Base-by-base conservation (phyloP, 1,140 invertebrate genomes). In the Drosophila auraria region DNA sequence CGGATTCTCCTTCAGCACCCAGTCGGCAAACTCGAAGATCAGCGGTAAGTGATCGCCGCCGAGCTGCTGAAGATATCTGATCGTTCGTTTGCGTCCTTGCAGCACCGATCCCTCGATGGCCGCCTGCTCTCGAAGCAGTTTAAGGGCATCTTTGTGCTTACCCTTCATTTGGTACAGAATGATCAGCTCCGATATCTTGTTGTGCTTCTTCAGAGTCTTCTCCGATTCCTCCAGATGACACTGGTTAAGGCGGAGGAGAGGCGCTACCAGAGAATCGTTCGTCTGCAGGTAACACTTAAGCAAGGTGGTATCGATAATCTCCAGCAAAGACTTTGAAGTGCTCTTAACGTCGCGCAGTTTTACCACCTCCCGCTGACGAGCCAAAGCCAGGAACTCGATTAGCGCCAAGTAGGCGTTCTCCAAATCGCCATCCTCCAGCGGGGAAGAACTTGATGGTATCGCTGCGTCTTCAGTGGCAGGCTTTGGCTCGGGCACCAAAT, bases 281-380 rank as follows among this genome's bases (percentile, higher is more conserved):
- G 97, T 99, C 96, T 98, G 96, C 56, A 99, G 94, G 94, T 99
- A 99, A 93, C 98, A 99, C 93, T 99, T 99, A 1, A 99, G 94
- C 50, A 99, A 93, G 1, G 98, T 99, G 5, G 98, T 99, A 92
- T 99, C 99, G 74, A 99, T 98, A 47, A 99, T 97, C 93, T 98
- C 98, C 23, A 98, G 93, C 38, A 99, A 94, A 76, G 98, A 84
- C 73, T 94, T 94, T 1, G 86, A 83, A 12, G 58, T 80, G 59
- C 53, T 86, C 40, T 92, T 91, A n/a, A 73, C 80, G 80, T 78
- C 83, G 38, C 62, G 77, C 56, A 74, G 57, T 56, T 93, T 93
- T 6, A 87, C 82, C 15, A 93, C 92, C 60, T 94, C 94, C 5
- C 94, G 93, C 45, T 95, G 93, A 59, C 96, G 94, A 51, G 98